Conservation (phyloP, 64 coral and sea anemone species). For the Orbicella faveolata region DNA sequence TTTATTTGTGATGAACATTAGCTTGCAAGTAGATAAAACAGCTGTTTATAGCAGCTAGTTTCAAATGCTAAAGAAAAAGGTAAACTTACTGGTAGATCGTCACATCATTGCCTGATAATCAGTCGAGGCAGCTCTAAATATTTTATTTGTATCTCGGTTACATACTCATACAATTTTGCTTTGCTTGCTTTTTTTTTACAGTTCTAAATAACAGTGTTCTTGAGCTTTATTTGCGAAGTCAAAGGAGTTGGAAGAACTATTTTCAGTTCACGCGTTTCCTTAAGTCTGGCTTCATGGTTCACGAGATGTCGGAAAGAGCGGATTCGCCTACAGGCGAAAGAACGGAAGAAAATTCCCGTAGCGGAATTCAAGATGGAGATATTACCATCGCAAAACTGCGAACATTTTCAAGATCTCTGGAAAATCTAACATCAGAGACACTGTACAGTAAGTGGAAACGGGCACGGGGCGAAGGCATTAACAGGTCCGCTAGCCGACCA, state of each 20-base stretch:
- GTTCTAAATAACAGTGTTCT: neutral
- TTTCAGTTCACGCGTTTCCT: neutral
- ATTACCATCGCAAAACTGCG: conserved; percentile 2
- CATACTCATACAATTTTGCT: neutral
- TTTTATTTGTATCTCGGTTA: too few relatives aligned
- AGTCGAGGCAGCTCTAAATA: too few relatives aligned
- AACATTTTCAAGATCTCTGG: conserved; percentile 59
- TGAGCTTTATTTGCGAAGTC: too few relatives aligned
- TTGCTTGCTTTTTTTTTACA: neutral
- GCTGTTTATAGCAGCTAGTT: too few relatives aligned
- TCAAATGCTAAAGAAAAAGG: too few relatives aligned
- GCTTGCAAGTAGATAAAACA: too few relatives aligned
- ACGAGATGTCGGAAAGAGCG: conserved; percentile 2
- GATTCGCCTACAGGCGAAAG: neutral
- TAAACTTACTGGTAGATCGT: too few relatives aligned
- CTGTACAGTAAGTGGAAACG: conserved; percentile 82
- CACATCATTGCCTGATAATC: too few relatives aligned
- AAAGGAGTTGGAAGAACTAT: too few relatives aligned
- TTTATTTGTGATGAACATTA: too few relatives aligned
- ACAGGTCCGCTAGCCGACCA: neutral
- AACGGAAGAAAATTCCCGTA: too few relatives aligned
- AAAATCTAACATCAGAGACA: conserved; percentile 69
- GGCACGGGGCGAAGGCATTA: conserved; percentile 17
- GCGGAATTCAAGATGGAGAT: neutral
- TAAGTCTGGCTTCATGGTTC: neutral